phyloP scores from a whole-genome alignment of 2,888 invertebrate species.

The Agrotis puta region DNA sequence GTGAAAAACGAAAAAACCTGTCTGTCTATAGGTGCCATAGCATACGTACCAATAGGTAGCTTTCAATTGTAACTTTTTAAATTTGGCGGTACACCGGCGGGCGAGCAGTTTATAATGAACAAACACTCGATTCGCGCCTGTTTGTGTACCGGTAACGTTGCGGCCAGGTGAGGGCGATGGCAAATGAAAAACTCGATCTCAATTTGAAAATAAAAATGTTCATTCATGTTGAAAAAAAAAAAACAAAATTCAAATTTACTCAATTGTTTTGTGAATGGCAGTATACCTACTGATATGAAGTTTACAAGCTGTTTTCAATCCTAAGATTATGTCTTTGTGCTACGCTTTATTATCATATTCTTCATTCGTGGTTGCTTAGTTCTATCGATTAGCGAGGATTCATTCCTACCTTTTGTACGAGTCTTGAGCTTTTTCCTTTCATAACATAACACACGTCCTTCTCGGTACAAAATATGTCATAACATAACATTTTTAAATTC shows the following conservation, averaged over 20 bases:
- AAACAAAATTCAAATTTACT: neutral
- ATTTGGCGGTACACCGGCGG: slow-evolving; percentile 12
- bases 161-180: neutral
- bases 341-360: neutral
- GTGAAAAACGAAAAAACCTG: slow-evolving; percentile 22
- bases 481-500: slow-evolving; percentile 3
- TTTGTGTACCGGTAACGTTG: neutral
- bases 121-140: slow-evolving; percentile 24
- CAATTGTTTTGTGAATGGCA: neutral
- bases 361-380: too few species aligned
- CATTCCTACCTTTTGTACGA: neutral
- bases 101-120: slow-evolving; percentile 38
- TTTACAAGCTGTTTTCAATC: neutral
- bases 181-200: slow-evolving; percentile 15
- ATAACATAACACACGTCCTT: neutral
- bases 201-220: slow-evolving; percentile 15
- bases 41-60: neutral
- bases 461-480: neutral
- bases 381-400: too few species aligned
- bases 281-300: neutral
- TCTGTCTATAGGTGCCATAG: slow-evolving; percentile 17
- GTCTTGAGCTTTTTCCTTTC: neutral
- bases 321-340: neutral
- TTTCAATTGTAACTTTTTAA: slow-evolving; percentile 46
- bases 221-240: slow-evolving; percentile 1